Evolutionary conservation across 2,888 invertebrate species (phyloP), one percentile per base, ranked within the genome.

Genomic region (Toxonevra muliebris): DNA sequence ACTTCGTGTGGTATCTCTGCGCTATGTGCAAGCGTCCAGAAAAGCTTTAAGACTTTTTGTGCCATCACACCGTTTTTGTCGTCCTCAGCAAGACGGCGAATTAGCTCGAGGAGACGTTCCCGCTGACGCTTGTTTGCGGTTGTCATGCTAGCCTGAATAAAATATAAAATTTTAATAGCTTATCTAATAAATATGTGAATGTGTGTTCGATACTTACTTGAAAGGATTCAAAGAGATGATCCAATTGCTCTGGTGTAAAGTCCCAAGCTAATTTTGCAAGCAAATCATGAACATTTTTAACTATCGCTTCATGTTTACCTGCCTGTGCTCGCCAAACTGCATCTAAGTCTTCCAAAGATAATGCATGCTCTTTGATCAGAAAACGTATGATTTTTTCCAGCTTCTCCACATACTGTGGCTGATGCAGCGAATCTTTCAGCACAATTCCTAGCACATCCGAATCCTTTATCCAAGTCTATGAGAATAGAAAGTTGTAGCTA

Each of bases 31-130:
- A 98, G 88, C 82, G 96, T 96, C 98, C 98, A 98, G 85, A 98
- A 94, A 55, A 98, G 87, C 70, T 94, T 95, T 77, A 98, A 87
- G 60, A 97, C 96, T 89, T 98, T 98, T 84, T 96, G 95, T 57
- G 98, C 97, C 98, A 98, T 98, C 11, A 97, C 96, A 61, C 98
- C 98, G 85, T 98, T 97, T 85, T 98, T 98, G 85, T 98, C 98
- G 85, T 98, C 98, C 86, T 98, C 98, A 4, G 98, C 98, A 70
- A 98, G 87, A 75, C 97, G 89, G 73, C 98, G 89, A 76, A 98
- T 98, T 74, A 98, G 88, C 87, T 98, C 98, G 77, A 98, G 86
- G 74, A 98, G 87, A 81, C 97, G 94, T 86, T 98, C 98, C 76
- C 97, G 89, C 87, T 98, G 97, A 82, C 97, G 93, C 85, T 96